Base-by-base conservation (phyloP, 2,113 vertebrate species). In the Nyctibius bracteatus region DNA sequence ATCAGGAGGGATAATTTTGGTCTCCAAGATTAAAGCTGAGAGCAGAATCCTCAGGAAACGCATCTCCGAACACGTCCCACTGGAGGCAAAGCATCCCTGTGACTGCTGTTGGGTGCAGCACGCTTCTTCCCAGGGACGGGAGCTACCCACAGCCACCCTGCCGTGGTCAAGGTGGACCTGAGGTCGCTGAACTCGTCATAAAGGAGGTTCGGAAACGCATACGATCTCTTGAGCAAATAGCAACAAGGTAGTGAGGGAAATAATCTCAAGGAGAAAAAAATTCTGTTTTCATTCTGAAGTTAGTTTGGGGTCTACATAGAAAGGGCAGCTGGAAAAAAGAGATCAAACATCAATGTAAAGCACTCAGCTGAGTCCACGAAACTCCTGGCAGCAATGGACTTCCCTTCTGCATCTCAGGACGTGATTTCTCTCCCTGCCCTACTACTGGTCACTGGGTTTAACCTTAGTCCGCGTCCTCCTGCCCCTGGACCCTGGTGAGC, bases 111-210 rank as follows among this genome's bases (percentile, higher is more conserved):
- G 44, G n/a, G 17, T 23, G 63, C 51, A 39, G 43, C 17, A 27
- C 4, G 0, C 8, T 44, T 23, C 18, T 37, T 10, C 12, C 3
- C 0, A 4, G 18, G 35, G 68, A 12, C 4, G 1, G 41, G n/a
- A 62, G 35, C 46, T 59, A 41, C 49, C 47, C 0, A 0, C 41
- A 47, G 57, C 49, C 30, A 16, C 47, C 46, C n/a, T 47, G n/a
- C 15, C 19, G 8, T 2, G 0, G 8, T 5, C 0, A 1, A 33
- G 28, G 62, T 10, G 23, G 70, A n/a, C 19, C 20, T 11, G 24
- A 16, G 21, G 47, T 49, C 3, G 2, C 63, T 33, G 33, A 47
- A 24, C 58, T 59, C 13, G 37, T 70, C 57, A 3, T 10, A 21
- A 35, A 15, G 39, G 10, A 0, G 3, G 35, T 21, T 68, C 47